Evolutionary conservation across 2,888 invertebrate genomes (phyloP), one percentile per base, ranked within the genome.

Genomic region (Volucella inflata): DNA sequence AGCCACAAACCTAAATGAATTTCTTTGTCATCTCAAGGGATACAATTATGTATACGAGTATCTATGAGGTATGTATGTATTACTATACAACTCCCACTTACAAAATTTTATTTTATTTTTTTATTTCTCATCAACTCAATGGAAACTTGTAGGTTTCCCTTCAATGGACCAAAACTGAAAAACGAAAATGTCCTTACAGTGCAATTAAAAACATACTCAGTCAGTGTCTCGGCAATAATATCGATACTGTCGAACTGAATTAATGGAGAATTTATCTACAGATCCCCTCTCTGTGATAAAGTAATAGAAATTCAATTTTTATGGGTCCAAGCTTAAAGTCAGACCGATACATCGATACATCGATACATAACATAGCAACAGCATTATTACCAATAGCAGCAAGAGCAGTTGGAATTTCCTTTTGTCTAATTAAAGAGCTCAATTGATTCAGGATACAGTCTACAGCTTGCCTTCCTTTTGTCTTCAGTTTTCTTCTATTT

Each of bases 341-440:
- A 68, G 17, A 55, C 78, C 38, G 51, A 42, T 14, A 38, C 11
- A 57, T 8, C 38, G 2, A 2, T 21, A 30, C 6, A 30, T 6
- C 6, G n/a, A n/a, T n/a, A n/a, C n/a, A n/a, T n/a, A n/a, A n/a
- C 6, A 1, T 30, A 51, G 17, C 21, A 53, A 42, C 59, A 30
- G 40, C 44, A 71, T 53, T 40, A 30, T 30, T 30, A 30, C 30
- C 6, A 30, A 30, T 30, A 17, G 17, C 1, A 64, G 62, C 4
- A 68, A 64, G 53, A 64, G 57, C 71, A 65, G 51, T 74, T 60
- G 72, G 72, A 64, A 68, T 72, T 78, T 83, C 68, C 64, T 68
- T 78, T 74, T 74, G 68, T 62, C 72, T 83, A 83, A 83, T 83
- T 83, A 83, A 83, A 72, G 46, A 55, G 78, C 82, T 78, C 67